Evolutionary conservation across 1,140 invertebrate species (phyloP).

Genomic region (Cydia splendana): DNA sequence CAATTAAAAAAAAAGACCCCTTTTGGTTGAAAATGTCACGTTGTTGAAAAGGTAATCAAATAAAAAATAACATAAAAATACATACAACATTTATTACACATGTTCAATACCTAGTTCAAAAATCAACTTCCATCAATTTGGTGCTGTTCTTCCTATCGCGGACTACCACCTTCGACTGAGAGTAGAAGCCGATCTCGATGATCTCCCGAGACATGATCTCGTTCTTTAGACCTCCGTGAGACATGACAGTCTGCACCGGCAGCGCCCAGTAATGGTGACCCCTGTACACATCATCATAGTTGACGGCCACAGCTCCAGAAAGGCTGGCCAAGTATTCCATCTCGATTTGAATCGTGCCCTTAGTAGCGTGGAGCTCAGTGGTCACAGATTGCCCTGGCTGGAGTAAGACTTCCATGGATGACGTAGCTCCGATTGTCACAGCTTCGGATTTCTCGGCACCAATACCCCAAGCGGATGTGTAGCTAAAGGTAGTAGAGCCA

Average conservation of each 20-base stretch:
- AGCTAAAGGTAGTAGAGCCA: slow-evolving; percentile 37
- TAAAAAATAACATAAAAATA: slow-evolving; percentile 5
- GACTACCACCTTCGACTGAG: slow-evolving; percentile 43
- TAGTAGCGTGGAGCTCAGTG: slow-evolving; percentile 43
- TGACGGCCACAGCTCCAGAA: slow-evolving; percentile 45
- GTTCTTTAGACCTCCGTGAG: slow-evolving; percentile 36
- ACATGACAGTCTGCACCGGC: slow-evolving; percentile 43
- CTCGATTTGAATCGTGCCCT: slow-evolving; percentile 39
- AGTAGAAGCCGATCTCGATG: slow-evolving; percentile 48
- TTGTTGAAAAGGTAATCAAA: background rate
- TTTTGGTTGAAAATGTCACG: background rate
- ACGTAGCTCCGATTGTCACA: slow-evolving; percentile 41
- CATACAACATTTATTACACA: slow-evolving; percentile 20
- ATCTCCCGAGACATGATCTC: slow-evolving; percentile 39
- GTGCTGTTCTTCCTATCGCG: slow-evolving; percentile 34
- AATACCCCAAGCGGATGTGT: slow-evolving; percentile 45
- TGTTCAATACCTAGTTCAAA: background rate
- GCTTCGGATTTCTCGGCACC: slow-evolving; percentile 40
- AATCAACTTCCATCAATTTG: background rate
- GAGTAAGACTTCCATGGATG: slow-evolving; percentile 41
- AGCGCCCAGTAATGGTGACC: slow-evolving; percentile 55
- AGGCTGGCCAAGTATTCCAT: slow-evolving; percentile 53
- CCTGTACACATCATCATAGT: slow-evolving; percentile 44
- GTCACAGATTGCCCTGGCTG: slow-evolving; percentile 45
- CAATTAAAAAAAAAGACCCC: too few species aligned